Base-by-base conservation (phyloP, 2,797 vertebrate species). In the Sebastes umbrosus region DNA sequence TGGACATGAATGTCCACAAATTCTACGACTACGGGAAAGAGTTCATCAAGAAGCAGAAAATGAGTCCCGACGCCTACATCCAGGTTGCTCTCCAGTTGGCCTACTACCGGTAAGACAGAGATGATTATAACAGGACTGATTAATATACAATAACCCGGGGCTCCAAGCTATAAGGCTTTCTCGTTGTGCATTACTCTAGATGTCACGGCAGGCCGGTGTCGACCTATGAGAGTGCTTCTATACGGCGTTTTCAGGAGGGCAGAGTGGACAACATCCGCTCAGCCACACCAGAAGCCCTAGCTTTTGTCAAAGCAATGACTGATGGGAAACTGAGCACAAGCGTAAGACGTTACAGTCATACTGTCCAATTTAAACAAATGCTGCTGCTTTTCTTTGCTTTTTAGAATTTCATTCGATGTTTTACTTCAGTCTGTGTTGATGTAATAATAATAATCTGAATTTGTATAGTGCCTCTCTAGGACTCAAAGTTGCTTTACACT, bases 191-290 rank as follows among this genome's bases (percentile, higher is more conserved):
- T 64, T 22, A 9, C 58, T 63, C 31, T 9, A 95, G 94, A 78
- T 94, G 91, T 83, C 93, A 99, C 5, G 77, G 87, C 43, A 96
- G 92, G 78, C 94, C 94, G 0, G 97, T 97, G 34, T 95, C 96
- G 1, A 99, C 97, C 60, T 99, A 99, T 0, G 99, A 99, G 95
- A 99, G 98, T 0, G 98, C 98, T 8, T 99, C 98, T 31, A 97
- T 96, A 29, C 96, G 99, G 1, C 95, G 97, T 1, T 99, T 99
- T 83, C 93, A 81, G 4, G 92, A 97, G 60, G 99, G 98, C 14
- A 94, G 98, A 25, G 98, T 99, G 1, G 99, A 99, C 88, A 99
- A 99, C 82, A 99, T 99, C 57, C 96, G 99, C 55, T 99, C 99
- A 0, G 97, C 98, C 43, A 99, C 98, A 14, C 90, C 90, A 0